Percentiles rank a stretch among this genome's conserved stretches.
These are phyloP conservation scores for Etia nguti DNA, from an alignment of 2,113 vertebrate species.

Conservation along the genomic window DNA sequence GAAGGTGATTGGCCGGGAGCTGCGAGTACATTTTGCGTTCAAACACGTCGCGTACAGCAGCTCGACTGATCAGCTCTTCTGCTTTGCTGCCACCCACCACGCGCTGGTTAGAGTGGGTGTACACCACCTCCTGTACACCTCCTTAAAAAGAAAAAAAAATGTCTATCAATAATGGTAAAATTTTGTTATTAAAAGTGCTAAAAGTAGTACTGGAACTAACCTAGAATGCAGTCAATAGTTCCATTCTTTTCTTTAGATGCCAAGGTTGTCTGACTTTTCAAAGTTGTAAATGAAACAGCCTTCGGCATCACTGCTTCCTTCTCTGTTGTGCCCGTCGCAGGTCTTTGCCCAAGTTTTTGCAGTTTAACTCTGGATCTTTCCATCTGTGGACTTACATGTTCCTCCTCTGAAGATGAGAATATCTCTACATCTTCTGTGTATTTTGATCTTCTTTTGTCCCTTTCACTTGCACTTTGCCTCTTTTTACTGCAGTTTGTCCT, in stretches of 20 bases:
- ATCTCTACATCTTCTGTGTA: constrained; percentile 70
- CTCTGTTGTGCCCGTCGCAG: background rate
- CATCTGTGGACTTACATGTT: constrained; percentile 1
- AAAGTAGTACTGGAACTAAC: constrained; percentile 58
- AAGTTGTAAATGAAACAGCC: constrained; percentile 17
- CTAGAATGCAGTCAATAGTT: constrained; percentile 70
- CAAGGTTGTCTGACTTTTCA: background rate
- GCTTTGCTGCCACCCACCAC: constrained; percentile 92
- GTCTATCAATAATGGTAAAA: background rate
- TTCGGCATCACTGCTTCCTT: background rate
- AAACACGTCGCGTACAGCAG: constrained; percentile 86
- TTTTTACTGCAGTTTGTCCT: background rate
- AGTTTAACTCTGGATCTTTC: background rate
- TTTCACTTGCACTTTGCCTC: background rate
- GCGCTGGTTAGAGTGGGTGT: constrained; percentile 91
- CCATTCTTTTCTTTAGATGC: background rate
- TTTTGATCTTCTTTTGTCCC: background rate
- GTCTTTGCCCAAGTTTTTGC: background rate
- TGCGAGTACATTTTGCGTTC: constrained; percentile 86
- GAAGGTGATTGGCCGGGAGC: constrained; percentile 84
- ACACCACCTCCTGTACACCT: constrained; percentile 82
- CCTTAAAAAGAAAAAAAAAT: constrained; percentile 57
- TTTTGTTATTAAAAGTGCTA: background rate
- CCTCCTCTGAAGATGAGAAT: constrained; percentile 83
- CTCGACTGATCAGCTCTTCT: constrained; percentile 85